These are phyloP conservation scores for Lerista edwardsae DNA, from an alignment of 2,797 vertebrate species.

Conservation along the genomic window DNA sequence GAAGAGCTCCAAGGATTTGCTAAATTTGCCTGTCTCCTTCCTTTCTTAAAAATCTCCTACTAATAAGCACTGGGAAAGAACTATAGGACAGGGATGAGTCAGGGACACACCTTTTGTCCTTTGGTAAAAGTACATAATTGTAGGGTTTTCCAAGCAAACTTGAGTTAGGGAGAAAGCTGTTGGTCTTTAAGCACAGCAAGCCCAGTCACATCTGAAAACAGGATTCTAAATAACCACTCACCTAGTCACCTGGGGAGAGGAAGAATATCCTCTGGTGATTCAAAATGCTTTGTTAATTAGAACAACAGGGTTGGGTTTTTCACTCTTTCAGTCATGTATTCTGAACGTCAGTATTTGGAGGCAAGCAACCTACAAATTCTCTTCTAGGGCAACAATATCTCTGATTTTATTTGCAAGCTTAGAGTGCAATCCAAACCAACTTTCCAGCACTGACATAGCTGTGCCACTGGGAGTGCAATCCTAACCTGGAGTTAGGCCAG, in stretches of 20 bases:
- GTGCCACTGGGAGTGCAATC: no score
- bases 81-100: not conserved
- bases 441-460: no score
- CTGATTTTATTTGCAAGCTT: not conserved
- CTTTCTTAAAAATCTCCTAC: not conserved
- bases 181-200: not conserved
- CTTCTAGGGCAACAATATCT: not conserved
- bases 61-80: constrained; percentile 13
- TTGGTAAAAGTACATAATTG: constrained; percentile 22
- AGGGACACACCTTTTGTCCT: constrained; percentile 20
- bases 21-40: not conserved
- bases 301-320: not conserved
- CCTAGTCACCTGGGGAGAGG: not conserved
- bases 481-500: no score
- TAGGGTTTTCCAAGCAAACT: constrained; percentile 1
- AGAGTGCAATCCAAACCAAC: no score
- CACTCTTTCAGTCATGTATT: no score
- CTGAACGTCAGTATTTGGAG: not conserved
- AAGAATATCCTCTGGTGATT: not conserved
- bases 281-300: not conserved
- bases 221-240: not conserved
- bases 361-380: not conserved
- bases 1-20: not conserved
- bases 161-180: not conserved
- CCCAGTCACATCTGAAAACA: not conserved